These are phyloP conservation scores for Echinops telfairi DNA, from an alignment of 2,113 vertebrate genomes.

Conservation along the genomic window DNA sequence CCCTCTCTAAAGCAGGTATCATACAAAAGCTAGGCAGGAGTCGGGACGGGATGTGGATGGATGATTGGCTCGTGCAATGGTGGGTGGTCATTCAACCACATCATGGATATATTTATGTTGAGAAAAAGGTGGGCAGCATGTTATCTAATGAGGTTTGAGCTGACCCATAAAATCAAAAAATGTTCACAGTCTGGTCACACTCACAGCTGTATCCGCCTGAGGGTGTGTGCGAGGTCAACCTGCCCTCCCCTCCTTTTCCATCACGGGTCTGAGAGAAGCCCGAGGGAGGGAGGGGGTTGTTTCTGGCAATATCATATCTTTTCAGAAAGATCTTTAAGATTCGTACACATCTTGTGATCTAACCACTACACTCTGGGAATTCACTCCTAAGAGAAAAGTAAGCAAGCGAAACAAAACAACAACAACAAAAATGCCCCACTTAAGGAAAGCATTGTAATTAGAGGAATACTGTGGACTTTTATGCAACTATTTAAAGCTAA, in stretches of 20 bases:
- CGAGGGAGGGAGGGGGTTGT: neutral
- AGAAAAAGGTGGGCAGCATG: neutral
- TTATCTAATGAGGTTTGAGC: slow-evolving; percentile 24
- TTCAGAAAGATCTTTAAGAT: neutral
- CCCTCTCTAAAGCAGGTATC: neutral
- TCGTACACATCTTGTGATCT: neutral
- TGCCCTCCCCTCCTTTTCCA: neutral
- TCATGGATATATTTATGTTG: neutral
- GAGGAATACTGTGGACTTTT: too few relatives aligned
- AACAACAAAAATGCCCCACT: neutral
- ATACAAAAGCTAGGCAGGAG: slow-evolving; percentile 16
- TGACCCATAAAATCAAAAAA: slow-evolving; percentile 17
- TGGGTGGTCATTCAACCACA: neutral
- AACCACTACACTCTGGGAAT: neutral
- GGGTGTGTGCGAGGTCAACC: slow-evolving; percentile 16
- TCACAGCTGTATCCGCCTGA: neutral
- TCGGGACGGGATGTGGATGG: neutral
- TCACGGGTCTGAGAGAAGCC: neutral
- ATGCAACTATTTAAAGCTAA: too few relatives aligned
- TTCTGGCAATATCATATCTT: neutral
- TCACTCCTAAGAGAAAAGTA: slow-evolving; percentile 9
- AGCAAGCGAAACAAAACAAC: too few relatives aligned
- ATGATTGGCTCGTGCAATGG: neutral
- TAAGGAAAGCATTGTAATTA: too few relatives aligned
- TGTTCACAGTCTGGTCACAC: neutral